Evolutionary conservation across 2,113 vertebrate species (phyloP), one percentile per base, ranked within the genome.

Genomic region (Rhea pennata): DNA sequence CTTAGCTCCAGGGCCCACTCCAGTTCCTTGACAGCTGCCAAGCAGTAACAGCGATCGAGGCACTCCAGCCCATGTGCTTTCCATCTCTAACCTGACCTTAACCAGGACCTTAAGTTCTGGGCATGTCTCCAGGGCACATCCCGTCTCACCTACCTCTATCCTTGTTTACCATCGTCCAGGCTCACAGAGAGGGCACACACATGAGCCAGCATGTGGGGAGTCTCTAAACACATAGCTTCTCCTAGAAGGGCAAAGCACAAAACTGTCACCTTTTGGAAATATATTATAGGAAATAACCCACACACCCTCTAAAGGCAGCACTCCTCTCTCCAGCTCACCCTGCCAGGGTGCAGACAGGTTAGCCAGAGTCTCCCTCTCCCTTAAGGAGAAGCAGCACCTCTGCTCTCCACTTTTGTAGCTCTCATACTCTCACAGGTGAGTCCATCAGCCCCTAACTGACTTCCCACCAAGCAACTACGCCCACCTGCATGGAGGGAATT

Each of bases 381-480:
- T 11, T 1, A 42, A 19, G 1, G 1, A 2, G n/a, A 0, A 0
- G 0, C 0, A 14, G 4, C 0, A 0, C 0, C 1, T 7, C 0
- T 12, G 77, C 21, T 29, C 4, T 78, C 48, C 24, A 8, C 15
- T 74, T 90, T 64, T 59, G 72, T 36, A 74, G 31, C 39, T 31
- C 21, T 23, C 21, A 6, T 15, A 26, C 21, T 21, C 36, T 12
- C 36, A 82, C 64, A 70, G 66, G 66, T 73, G 54, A 13, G 12
- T 87, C 39, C 74, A 66, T 56, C 84, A 79, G 58, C 66, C 12
- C 70, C 39, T 51, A 9, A 7, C n/a, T 44, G 40, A 15, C 64
- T 46, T n/a, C 69, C 56, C 56, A 33, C 31, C 31, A 33, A 59
- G 56, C 31, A 33, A 31, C 56, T 19, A 33, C 33, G 22, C 21